A percentile compares a stretch with the other conserved stretches of the same genome.
Conservation (phyloP, 1,140 invertebrate genomes). For the Formica selysi region DNA sequence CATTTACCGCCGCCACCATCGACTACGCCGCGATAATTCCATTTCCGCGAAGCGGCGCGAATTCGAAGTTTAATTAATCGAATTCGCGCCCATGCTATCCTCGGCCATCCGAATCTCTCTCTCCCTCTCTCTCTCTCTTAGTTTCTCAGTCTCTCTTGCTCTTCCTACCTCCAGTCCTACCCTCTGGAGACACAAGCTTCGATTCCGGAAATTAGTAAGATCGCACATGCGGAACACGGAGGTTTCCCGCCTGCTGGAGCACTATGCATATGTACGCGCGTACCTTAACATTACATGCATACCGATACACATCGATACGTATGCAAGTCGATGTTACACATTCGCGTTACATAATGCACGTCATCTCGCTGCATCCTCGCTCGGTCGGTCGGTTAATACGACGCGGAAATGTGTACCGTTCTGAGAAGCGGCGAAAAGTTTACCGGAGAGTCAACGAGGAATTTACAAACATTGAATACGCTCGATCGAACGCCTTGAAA, state of each 20-base stretch:
- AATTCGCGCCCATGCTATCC: slow-evolving; percentile 72
- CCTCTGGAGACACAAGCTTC: slow-evolving; percentile 63
- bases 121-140: not conserved
- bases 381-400: slow-evolving; percentile 41
- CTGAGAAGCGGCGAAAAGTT: slow-evolving; percentile 45
- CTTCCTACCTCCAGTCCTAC: not conserved
- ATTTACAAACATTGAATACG: slow-evolving; percentile 51
- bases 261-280: not conserved
- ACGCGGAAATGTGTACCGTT: slow-evolving; percentile 24
- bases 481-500: slow-evolving; percentile 37
- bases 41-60: slow-evolving; percentile 81
- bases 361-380: not conserved
- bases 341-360: slow-evolving; percentile 36
- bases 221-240: slow-evolving; percentile 75
- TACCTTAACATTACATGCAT: slow-evolving; percentile 23
- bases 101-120: slow-evolving; percentile 18
- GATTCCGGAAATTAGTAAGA: slow-evolving; percentile 83
- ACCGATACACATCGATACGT: slow-evolving; percentile 37
- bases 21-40: slow-evolving; percentile 80
- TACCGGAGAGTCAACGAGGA: slow-evolving; percentile 55
- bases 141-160: not conserved
- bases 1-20: slow-evolving; percentile 20
- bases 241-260: slow-evolving; percentile 59
- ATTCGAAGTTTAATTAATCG: slow-evolving; percentile 85
- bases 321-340: slow-evolving; percentile 23